A percentile compares a stretch with the other conserved stretches of the same genome.
Conservation (phyloP, 2,113 vertebrate species). For the Melanostigma gelatinosum region DNA sequence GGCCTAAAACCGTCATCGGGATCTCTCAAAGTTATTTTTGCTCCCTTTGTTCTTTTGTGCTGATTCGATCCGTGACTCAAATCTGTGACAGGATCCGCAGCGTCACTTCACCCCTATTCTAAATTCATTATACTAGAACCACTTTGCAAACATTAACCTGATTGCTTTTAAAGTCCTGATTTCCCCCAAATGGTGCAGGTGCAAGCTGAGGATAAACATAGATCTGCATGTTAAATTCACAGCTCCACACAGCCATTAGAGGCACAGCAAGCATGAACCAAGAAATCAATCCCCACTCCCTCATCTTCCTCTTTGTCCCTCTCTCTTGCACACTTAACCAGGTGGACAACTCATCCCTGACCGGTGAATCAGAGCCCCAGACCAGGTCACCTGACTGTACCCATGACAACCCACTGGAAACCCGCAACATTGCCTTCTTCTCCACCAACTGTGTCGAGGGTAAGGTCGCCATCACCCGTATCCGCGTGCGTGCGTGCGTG, state of each 20-base stretch:
- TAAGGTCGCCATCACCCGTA: constrained; percentile 35
- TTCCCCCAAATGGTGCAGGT: not conserved
- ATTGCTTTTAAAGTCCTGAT: not conserved
- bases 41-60: too few relatives aligned
- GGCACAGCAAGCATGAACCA: not conserved
- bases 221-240: not conserved
- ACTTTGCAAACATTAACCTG: too few relatives aligned
- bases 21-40: too few relatives aligned
- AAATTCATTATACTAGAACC: too few relatives aligned
- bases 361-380: constrained; percentile 91
- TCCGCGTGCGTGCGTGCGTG: not conserved
- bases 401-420: constrained; percentile 92
- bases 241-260: not conserved
- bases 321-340: constrained; percentile 46
- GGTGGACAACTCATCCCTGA: constrained; percentile 94
- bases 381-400: constrained; percentile 91
- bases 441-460: constrained; percentile 93
- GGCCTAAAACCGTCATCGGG: too few relatives aligned
- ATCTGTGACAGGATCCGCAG: too few relatives aligned
- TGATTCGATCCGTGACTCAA: too few relatives aligned
- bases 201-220: not conserved
- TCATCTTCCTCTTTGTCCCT: not conserved
- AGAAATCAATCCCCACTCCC: not conserved
- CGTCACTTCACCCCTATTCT: too few relatives aligned
- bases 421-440: constrained; percentile 92